Base-by-base conservation (phyloP, 2,888 invertebrate species). In the Sinhomidia bicolor region DNA sequence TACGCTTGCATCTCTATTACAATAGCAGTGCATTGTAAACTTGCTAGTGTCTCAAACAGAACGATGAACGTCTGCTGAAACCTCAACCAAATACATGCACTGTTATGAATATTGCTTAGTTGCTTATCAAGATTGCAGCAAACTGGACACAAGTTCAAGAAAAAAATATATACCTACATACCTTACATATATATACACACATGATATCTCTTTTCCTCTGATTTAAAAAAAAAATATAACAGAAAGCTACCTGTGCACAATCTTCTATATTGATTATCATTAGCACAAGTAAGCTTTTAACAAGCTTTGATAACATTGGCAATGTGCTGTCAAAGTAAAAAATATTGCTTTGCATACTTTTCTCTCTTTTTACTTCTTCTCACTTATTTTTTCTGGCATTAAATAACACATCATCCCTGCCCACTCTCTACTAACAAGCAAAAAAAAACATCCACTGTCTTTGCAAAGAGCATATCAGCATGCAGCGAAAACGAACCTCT, bases 311-410 rank as follows among this genome's bases (percentile, higher is more conserved):
- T 60, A 36, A 54, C 32, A 80, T 80, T 60, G 80, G 60, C 62
- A 80, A 80, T 17, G 41, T 26, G 12, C 74, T 84, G 83, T 84
- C 83, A 68, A 84, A 74, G 23, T 23, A 84, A 74, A 44, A 84
- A 57, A 71, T 84, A 84, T 74, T 57, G 26, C 68, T 54, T 23
- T 17, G 14, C 79, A 76, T 60, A 60, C 57, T 84, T 71, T n/a
- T n/a, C n/a, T 51, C 79, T 20, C 32, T 60, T 23, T 47, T 78
- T 80, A 12, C 74, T 41, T 29, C 17, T 60, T 71, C 36, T 81
- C 41, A 65, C 81, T 81, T 44, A 76, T 76, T 41, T 23, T 44
- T 47, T 65, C 14, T 41, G 79, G 60, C 79, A 80, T 60, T 80
- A 60, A 80, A 60, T 80, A 80, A 41, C 79, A 78, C 82, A 44